Base-by-base conservation (phyloP, 2,888 invertebrate species). In the Sesia bembeciformis region DNA sequence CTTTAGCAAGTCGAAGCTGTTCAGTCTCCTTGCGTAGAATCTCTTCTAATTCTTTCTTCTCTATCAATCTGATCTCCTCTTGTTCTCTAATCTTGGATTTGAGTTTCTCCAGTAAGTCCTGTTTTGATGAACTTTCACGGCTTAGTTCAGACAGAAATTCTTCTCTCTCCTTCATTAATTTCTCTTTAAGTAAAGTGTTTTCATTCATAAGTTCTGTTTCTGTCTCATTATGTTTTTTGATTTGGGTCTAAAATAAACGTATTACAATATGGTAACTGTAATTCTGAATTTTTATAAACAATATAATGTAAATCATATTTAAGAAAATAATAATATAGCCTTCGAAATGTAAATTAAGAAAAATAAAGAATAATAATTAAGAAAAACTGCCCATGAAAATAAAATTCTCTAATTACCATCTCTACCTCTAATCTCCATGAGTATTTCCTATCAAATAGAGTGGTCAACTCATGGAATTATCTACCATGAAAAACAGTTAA, bases 71-170 rank as follows among this genome's bases (percentile, higher is more conserved):
- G 39, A 83, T 69, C 54, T 90, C 85, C 57, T 85, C 86, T 67
- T 90, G 90, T 58, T 85, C 85, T n/a, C 67, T 70, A 56, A 91
- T 86, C 54, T 89, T 83, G 3, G 71, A 74, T 59, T 90, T 84
- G 52, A 92, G 77, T 53, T 90, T 90, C 49, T 84, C 78, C 52
- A 92, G 61, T 57, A 88, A 76, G 56, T 86, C 86, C 60, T 91
- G 84, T 75, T 91, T 91, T 3, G 90, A 90, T 6, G 84, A 74
- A 62, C 76, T 90, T 58, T 91, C 91, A 58, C 86, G 74, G 40
- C 77, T 81, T 42, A 91, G 64, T 59, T 85, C 84, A 4, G 69
- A 67, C 50, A 91, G 80, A 61, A 91, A 91, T 52, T 90, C 87
- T 53, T 83, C 75, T 56, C 90, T 74, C 60, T 92, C 91, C 53